phyloP scores from a whole-genome alignment of 1,140 invertebrate genomes.

The Trachelipus rathkii region DNA sequence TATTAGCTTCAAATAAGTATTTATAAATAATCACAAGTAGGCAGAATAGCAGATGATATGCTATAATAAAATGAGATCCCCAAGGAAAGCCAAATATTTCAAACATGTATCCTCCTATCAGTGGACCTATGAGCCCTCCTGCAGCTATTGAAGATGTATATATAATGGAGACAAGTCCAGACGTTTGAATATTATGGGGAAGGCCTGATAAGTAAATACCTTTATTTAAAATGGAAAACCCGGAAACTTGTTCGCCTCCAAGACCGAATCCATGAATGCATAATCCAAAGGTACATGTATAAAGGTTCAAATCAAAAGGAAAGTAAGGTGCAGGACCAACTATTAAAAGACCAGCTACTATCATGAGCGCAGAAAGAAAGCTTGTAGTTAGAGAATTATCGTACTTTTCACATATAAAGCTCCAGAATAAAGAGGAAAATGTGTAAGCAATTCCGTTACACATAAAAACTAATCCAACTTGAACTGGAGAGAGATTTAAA shows the following conservation, averaged over 20 bases:
- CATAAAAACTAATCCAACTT: slow-evolving; percentile 80
- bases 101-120: slow-evolving; percentile 68
- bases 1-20: too few species aligned
- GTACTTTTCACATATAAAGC: slow-evolving; percentile 68
- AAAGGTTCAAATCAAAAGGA: slow-evolving; percentile 27
- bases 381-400: slow-evolving; percentile 64
- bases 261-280: slow-evolving; percentile 75
- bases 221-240: slow-evolving; percentile 73
- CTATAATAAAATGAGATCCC: slow-evolving; percentile 47
- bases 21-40: not conserved
- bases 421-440: slow-evolving; percentile 71
- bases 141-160: slow-evolving; percentile 81
- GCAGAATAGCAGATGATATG: not conserved
- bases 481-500: slow-evolving; percentile 65
- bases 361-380: slow-evolving; percentile 63
- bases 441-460: slow-evolving; percentile 82
- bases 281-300: slow-evolving; percentile 60
- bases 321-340: slow-evolving; percentile 60
- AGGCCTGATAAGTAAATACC: slow-evolving; percentile 67
- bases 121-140: slow-evolving; percentile 77
- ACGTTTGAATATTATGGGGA: slow-evolving; percentile 74
- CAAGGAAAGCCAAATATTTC: slow-evolving; percentile 68
- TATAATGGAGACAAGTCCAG: slow-evolving; percentile 74
- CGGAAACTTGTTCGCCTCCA: slow-evolving; percentile 74
- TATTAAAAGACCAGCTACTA: slow-evolving; percentile 61